Base-by-base conservation (phyloP, 2,797 vertebrate species). In the Phyllotis vaccarum region DNA sequence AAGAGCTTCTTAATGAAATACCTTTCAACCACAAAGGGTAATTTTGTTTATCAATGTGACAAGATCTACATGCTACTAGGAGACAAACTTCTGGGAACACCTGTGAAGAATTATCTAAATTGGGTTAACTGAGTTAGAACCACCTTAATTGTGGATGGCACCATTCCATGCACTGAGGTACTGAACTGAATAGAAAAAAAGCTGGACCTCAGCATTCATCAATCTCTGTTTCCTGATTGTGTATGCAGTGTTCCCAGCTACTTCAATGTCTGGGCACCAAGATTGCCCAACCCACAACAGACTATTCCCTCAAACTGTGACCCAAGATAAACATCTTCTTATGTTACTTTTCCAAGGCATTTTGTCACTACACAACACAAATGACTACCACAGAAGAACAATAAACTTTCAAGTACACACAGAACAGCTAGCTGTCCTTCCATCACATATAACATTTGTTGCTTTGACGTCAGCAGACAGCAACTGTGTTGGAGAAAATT, bases 361-460 rank as follows among this genome's bases (percentile, higher is more conserved):
- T n/a, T 83, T 64, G 34, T 86, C 31, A 68, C 19, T 52, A 13
- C 3, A n/a, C 46, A 24, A 37, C 34, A 70, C 22, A 37, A 13
- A 37, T 34, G 29, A 68, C 52, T 27, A 37, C 52, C 37, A 52
- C 34, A 72, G 37, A 58, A 1, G 11, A 14, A 29, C 14, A 29
- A 8, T 46, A 24, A 68, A n/a, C 29, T 46, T 56, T 37, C 0
- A n/a, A 54, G 40, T 5, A 16, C 0, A 0, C 31, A 62, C 64
- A 8, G n/a, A n/a, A n/a, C n/a, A 1, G 40, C 5, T 19, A n/a
- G 31, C 7, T 7, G 12, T 66, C 2, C 24, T 43, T 58, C 40
- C 8, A 17, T 0, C 5, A 1, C 2, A 1, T 0, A 21, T 43
- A 11, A 34, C n/a, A 62, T 54, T 46, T 16, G 2, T 56, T 62